Conservation (phyloP, 2,888 invertebrate species). For the Pinctada fucata region DNA sequence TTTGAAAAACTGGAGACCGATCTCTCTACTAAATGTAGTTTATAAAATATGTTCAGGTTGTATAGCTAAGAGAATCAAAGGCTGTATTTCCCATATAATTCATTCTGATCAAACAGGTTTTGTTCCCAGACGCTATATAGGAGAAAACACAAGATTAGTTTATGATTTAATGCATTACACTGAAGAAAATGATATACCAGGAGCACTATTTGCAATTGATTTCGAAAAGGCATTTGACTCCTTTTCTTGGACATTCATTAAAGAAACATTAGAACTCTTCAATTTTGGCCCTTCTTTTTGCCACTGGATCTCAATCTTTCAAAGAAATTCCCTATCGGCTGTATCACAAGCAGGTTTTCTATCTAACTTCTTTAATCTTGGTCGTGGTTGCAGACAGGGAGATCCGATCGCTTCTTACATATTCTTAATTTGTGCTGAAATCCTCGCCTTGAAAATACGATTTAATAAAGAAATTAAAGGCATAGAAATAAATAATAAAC, state of each 20-base stretch:
- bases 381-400: not conserved
- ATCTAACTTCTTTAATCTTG: not conserved
- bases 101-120: constrained; percentile 22
- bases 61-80: no score
- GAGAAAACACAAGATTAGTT: constrained; percentile 18
- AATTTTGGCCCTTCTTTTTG: constrained; percentile 9
- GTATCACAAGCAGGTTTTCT: not conserved
- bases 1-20: no score
- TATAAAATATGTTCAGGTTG: no score
- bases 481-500: not conserved
- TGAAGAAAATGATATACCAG: constrained; percentile 7
- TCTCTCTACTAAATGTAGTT: no score
- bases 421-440: constrained; percentile 9
- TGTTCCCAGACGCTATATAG: constrained; percentile 15
- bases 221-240: constrained; percentile 32
- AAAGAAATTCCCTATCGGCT: not conserved
- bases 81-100: no score
- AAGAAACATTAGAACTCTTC: constrained; percentile 20
- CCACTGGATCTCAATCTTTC: not conserved
- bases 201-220: constrained; percentile 14
- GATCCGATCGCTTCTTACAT: not conserved
- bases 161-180: constrained; percentile 11
- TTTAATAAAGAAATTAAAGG: not conserved
- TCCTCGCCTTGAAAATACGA: constrained; percentile 5
- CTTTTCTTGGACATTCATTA: constrained; percentile 17